Percentiles rank a stretch among this genome's conserved stretches.
These are phyloP conservation scores for Montifringilla adamsi DNA, from an alignment of 2,113 vertebrate genomes.

Conservation along the genomic window DNA sequence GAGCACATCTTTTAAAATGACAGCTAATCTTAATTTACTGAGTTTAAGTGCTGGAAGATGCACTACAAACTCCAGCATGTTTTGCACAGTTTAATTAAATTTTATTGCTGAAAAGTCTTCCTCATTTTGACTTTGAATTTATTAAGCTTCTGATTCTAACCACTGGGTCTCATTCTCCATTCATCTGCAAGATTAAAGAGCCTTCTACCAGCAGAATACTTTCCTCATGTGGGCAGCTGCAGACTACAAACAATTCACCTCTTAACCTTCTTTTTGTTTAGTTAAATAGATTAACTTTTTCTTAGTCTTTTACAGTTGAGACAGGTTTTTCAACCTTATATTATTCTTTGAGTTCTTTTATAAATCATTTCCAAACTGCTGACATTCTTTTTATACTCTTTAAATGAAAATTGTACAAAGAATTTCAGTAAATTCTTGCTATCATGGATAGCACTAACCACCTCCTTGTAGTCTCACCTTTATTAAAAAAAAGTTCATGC, in stretches of 20 bases:
- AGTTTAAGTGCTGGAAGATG: not conserved
- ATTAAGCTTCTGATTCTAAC: not conserved
- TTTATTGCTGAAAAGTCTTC: not conserved
- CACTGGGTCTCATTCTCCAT: not conserved
- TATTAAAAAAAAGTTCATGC: not conserved
- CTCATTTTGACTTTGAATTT: slow-evolving; percentile 10
- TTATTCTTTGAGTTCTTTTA: not conserved
- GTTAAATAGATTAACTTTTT: not conserved
- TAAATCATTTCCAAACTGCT: not conserved
- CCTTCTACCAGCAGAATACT: not conserved
- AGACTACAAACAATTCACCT: slow-evolving; percentile 10
- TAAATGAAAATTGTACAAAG: not conserved
- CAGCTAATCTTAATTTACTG: not conserved
- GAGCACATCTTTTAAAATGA: not conserved
- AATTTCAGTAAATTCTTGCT: not conserved
- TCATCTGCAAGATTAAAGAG: slow-evolving; percentile 11
- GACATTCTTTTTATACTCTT: not conserved
- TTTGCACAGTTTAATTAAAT: not conserved
- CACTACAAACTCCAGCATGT: not conserved
- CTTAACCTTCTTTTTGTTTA: slow-evolving; percentile 23
- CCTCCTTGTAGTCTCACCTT: not conserved
- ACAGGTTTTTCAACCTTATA: not conserved
- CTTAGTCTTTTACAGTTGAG: not conserved
- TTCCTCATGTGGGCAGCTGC: not conserved
- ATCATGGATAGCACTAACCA: not conserved